Conservation (phyloP, 2,888 invertebrate genomes). For the Tetanocera ferruginea region DNA sequence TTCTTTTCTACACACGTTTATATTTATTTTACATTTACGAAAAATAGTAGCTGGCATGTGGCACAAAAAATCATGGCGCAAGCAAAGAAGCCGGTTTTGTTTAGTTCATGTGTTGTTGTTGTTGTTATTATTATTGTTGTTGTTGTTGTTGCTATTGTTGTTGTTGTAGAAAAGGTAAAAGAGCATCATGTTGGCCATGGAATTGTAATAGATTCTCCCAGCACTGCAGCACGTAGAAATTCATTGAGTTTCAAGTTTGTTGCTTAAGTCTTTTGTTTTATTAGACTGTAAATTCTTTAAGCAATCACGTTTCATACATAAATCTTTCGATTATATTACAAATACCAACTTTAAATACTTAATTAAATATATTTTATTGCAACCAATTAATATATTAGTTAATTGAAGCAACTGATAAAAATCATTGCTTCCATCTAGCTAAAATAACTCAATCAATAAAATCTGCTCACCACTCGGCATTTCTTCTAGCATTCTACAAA, state of each 20-base stretch:
- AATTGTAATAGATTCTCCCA: slow-evolving; percentile 9
- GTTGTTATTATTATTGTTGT: slow-evolving; percentile 14
- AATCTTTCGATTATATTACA: neutral
- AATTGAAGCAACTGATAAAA: neutral
- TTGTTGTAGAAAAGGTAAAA: slow-evolving; percentile 25
- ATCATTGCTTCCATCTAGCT: neutral
- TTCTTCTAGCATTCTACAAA: neutral
- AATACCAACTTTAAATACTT: neutral
- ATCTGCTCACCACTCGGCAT: neutral
- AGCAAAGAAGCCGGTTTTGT: slow-evolving; percentile 48
- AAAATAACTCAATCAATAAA: neutral
- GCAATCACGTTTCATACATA: neutral
- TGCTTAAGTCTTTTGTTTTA: slow-evolving; percentile 33
- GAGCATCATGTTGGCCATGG: neutral
- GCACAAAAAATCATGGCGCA: slow-evolving; percentile 24
- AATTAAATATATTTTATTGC: no score
- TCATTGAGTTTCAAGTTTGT: slow-evolving; percentile 34
- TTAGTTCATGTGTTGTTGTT: neutral
- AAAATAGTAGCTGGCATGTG: neutral
- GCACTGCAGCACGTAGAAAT: neutral
- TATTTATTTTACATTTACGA: slow-evolving; percentile 10
- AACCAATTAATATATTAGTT: neutral
- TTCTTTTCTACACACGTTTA: neutral
- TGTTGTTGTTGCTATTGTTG: slow-evolving; percentile 18
- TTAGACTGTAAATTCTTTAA: no score